phyloP scores from a whole-genome alignment of 2,888 invertebrate genomes.

The Muscina levida region DNA sequence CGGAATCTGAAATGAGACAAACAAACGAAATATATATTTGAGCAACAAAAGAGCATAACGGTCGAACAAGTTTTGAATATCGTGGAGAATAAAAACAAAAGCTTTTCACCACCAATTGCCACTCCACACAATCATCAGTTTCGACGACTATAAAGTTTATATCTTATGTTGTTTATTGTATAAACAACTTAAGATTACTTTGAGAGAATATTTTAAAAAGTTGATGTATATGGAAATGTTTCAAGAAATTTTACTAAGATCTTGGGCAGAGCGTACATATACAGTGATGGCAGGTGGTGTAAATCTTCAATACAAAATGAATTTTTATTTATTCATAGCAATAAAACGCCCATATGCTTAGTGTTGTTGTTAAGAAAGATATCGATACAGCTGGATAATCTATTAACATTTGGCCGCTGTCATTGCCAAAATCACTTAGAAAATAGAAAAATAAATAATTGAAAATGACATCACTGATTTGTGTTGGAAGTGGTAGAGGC shows the following conservation, averaged over 20 bases:
- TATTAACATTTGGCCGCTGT: background rate
- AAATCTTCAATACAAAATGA: background rate
- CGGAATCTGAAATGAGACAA: conserved; percentile 70
- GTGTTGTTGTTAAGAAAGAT: background rate
- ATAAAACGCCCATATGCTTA: background rate
- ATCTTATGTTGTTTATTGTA: no score
- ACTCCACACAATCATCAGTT: no score
- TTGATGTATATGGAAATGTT: background rate
- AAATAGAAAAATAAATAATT: conserved; percentile 37
- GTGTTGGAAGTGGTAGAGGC: background rate
- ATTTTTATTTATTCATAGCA: background rate
- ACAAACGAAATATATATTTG: no score
- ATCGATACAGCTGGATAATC: background rate
- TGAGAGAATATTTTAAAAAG: conserved; percentile 11
- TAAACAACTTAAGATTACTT: no score
- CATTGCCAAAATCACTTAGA: conserved; percentile 41
- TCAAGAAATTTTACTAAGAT: conserved; percentile 6
- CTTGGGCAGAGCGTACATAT: background rate
- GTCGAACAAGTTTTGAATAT: no score
- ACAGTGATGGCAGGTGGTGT: background rate
- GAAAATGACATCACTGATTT: conserved; percentile 72
- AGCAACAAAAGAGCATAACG: no score
- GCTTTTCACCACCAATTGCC: background rate
- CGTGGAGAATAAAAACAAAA: background rate
- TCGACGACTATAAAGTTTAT: no score